phyloP scores from a whole-genome alignment of 37 sponge, comb jelly and placozoan species.

The Diacarnus erythraeanus region DNA sequence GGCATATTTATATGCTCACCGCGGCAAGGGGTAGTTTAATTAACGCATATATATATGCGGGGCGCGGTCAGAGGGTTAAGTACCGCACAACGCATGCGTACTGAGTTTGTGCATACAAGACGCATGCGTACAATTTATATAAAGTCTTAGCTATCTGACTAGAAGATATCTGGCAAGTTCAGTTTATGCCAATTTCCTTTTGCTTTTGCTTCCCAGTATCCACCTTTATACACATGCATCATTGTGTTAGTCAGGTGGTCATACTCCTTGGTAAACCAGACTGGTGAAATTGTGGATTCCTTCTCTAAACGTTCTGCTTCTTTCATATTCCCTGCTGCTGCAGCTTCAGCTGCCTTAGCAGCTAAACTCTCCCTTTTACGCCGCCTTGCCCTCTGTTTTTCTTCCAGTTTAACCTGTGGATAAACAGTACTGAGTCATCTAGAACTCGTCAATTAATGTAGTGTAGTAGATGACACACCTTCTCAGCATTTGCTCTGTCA shows the following conservation, averaged over 20 bases:
- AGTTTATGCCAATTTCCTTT: constrained; percentile 45
- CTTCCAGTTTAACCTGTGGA: constrained; percentile 74
- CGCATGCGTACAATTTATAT: neutral
- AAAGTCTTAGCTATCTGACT: neutral
- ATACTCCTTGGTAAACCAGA: constrained; percentile 85
- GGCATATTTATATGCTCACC: too few species aligned
- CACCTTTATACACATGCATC: constrained; percentile 86
- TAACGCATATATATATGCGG: too few species aligned
- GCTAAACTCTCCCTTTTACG: constrained; percentile 80
- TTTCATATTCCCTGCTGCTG: constrained; percentile 63
- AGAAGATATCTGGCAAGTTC: constrained; percentile 43
- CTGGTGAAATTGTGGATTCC: constrained; percentile 68
- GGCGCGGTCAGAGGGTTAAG: too few species aligned
- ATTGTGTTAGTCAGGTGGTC: constrained; percentile 73
- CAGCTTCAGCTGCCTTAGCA: constrained; percentile 69
- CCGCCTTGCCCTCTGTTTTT: constrained; percentile 91
- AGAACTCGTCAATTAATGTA: neutral
- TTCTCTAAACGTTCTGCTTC: constrained; percentile 59
- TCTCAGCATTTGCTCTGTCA: constrained; percentile 75
- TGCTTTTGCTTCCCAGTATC: constrained; percentile 92
- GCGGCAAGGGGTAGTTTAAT: too few species aligned
- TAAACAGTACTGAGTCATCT: neutral
- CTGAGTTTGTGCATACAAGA: too few species aligned
- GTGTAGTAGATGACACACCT: constrained; percentile 32
- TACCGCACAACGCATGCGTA: too few species aligned